Base-by-base conservation (phyloP, 2,888 invertebrate species). In the Eurois occulta region DNA sequence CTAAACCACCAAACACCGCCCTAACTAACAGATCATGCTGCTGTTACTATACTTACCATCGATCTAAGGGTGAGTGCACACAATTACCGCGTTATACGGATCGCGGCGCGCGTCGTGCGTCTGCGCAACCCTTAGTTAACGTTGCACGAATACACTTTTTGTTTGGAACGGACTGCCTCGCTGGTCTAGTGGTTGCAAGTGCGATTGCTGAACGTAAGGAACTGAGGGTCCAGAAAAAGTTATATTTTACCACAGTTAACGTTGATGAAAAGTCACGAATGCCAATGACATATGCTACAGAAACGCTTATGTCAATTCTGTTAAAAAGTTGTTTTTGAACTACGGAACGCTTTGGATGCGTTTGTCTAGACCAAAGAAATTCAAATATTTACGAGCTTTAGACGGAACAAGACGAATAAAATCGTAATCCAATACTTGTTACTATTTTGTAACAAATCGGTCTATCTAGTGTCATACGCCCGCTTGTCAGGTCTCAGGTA, bases 61-160 rank as follows among this genome's bases (percentile, higher is more conserved):
- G 60, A 67, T 58, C 70, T 86, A 84, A 88, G 87, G 89, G 88
- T 88, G 87, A 92, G 83, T 88, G 91, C 92, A 87, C 93, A 92
- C 91, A 92, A 94, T 95, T 94, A 93, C 88, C 80, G 85, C 89
- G 91, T 91, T 89, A 90, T 87, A 92, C 91, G 93, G 89, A 78
- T 88, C 89, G 89, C 48, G 87, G 90, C 87, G 86, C 86, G 87
- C 88, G 72, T 84, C 87, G 70, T 90, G 93, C 92, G 91, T 82
- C 60, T 80, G 90, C 94, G 93, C 93, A 91, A 70, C 76, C 89
- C 84, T 83, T 84, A 46, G 72, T 79, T 78, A 75, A 75, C 66
- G n/a, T 78, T 76, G 66, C 67, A 77, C 32, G 67, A 65, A 7
- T 65, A 65, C 21, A 69, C 58, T 18, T 67, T 79, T 67, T 81